phyloP scores from a whole-genome alignment of 1,140 invertebrate species.

The Xylocopa sonorina region DNA sequence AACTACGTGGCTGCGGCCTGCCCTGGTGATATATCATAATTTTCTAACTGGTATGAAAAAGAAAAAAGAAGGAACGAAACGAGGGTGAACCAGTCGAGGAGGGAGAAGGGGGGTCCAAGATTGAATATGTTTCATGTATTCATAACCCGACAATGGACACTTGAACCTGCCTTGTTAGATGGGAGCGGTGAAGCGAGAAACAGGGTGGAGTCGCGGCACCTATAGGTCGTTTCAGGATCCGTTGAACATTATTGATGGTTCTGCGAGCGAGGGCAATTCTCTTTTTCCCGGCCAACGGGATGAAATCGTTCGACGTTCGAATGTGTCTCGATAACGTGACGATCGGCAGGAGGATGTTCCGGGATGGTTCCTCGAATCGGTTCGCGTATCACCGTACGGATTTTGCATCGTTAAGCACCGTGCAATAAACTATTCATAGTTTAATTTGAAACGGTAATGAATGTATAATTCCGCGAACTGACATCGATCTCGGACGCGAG shows the following conservation, averaged over 20 bases:
- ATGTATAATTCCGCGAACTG: not conserved
- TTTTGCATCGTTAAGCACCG: not conserved
- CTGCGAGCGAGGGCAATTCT: slow-evolving; percentile 40
- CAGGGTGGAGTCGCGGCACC: slow-evolving; percentile 69
- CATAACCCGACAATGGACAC: slow-evolving; percentile 74
- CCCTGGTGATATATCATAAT: slow-evolving; percentile 74
- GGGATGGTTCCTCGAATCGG: not conserved
- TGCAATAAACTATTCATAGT: not conserved
- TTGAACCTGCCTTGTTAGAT: slow-evolving; percentile 74
- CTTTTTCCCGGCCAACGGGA: slow-evolving; percentile 19
- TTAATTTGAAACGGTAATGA: not conserved
- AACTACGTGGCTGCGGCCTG: slow-evolving; percentile 6
- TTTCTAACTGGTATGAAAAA: slow-evolving; percentile 62
- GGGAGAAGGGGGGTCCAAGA: slow-evolving; percentile 8
- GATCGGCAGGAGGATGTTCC: not conserved
- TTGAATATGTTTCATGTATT: slow-evolving; percentile 71
- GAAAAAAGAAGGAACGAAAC: not conserved
- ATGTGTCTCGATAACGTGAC: slow-evolving; percentile 39
- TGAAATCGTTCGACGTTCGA: slow-evolving; percentile 43
- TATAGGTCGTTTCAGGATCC: slow-evolving; percentile 56
- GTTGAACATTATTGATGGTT: slow-evolving; percentile 69
- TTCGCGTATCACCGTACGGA: not conserved
- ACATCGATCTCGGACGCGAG: not conserved
- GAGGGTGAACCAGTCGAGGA: not conserved
- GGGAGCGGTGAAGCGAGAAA: slow-evolving; percentile 69